These are phyloP conservation scores for Macaca nemestrina DNA, from an alignment of 2,113 vertebrate species.

Conservation along the genomic window DNA sequence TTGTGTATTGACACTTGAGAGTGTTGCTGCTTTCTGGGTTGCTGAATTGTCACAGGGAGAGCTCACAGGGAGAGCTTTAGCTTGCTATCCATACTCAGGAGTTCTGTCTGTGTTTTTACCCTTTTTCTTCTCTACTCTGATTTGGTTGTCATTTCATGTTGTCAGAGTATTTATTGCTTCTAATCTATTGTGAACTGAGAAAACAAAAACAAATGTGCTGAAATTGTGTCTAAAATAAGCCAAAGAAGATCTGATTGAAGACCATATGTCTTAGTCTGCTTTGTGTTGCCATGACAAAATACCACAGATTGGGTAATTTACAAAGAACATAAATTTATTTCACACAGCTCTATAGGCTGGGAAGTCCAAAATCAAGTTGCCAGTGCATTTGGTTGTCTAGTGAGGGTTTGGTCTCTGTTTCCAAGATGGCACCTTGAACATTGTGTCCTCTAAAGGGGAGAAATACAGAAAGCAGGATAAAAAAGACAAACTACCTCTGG, in stretches of 20 bases:
- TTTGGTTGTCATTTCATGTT: not conserved
- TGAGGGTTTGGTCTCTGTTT: not conserved
- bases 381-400: not conserved
- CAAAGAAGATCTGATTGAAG: not conserved
- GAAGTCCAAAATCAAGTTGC: not conserved
- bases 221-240: not conserved
- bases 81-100: not conserved
- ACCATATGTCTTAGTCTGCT: not conserved
- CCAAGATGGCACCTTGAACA: no score
- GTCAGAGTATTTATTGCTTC: not conserved
- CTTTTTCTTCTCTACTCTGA: not conserved
- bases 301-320: not conserved
- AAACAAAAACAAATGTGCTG: not conserved
- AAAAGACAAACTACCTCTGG: not conserved
- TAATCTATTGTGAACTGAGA: not conserved
- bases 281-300: not conserved
- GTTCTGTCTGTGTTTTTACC: not conserved
- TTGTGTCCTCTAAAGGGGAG: not conserved
- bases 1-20: not conserved
- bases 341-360: not conserved
- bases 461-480: not conserved
- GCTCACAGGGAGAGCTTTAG: rapidly evolving
- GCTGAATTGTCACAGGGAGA: not conserved
- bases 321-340: not conserved
- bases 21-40: not conserved